Evolutionary conservation across 2,113 vertebrate species (phyloP).

Genomic region (Macrotis lagotis): DNA sequence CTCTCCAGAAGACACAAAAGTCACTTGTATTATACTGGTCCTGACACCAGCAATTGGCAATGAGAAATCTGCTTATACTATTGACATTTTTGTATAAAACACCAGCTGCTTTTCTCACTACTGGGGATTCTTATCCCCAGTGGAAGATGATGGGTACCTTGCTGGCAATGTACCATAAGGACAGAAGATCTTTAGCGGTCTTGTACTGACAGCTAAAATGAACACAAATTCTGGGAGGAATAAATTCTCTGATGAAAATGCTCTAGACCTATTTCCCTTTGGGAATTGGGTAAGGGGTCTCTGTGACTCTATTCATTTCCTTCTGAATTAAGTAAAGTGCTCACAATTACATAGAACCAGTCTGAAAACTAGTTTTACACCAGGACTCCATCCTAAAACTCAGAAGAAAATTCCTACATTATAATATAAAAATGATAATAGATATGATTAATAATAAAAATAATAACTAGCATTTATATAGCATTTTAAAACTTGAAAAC

Average conservation of each 20-base stretch:
- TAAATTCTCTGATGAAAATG: constrained; percentile 50
- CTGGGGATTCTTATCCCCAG: constrained; percentile 68
- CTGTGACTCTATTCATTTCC: constrained; percentile 13
- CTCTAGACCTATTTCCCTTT: constrained; percentile 44
- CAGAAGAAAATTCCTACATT: constrained; percentile 9
- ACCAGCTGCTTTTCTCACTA: constrained; percentile 76
- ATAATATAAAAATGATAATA: neutral
- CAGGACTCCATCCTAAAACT: neutral
- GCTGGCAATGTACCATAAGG: constrained; percentile 61
- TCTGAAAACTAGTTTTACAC: constrained; percentile 8
- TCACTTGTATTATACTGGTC: constrained; percentile 54
- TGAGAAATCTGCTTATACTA: constrained; percentile 70
- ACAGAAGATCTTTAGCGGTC: constrained; percentile 52
- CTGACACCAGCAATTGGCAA: constrained; percentile 74
- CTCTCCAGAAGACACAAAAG: constrained; percentile 50
- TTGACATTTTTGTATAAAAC: constrained; percentile 75
- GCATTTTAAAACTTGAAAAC: neutral
- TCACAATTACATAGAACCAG: neutral
- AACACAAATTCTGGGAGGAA: constrained; percentile 60
- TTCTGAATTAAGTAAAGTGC: constrained; percentile 12
- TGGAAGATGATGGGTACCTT: constrained; percentile 72
- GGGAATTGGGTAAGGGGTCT: constrained; percentile 11
- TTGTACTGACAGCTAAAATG: constrained; percentile 74
- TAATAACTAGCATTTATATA: neutral
- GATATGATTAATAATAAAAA: neutral